phyloP scores from a whole-genome alignment of 2,113 vertebrate genomes.

The Otis tarda region DNA sequence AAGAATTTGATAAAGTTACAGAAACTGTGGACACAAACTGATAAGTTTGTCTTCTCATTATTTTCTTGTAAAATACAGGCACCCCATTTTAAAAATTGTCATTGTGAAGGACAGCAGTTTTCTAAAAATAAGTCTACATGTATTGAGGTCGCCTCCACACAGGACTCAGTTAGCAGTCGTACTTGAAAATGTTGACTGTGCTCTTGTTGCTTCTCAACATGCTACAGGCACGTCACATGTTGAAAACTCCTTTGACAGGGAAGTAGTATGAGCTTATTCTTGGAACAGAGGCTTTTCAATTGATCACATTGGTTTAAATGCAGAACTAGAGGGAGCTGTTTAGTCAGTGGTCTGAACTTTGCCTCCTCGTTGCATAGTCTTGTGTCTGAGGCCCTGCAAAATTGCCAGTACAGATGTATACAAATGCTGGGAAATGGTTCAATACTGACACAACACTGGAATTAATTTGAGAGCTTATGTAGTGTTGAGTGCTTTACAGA shows the following conservation, averaged over 20 bases:
- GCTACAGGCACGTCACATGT: neutral
- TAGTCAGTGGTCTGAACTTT: neutral
- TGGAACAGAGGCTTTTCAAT: neutral
- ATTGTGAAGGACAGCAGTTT: neutral
- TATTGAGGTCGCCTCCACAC: neutral
- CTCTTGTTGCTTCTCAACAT: neutral
- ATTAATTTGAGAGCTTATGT: neutral
- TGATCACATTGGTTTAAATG: neutral
- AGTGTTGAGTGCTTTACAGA: neutral
- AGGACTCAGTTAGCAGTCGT: neutral
- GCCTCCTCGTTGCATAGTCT: neutral
- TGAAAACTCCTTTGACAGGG: constrained; percentile 3
- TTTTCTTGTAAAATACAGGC: neutral
- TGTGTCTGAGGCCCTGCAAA: neutral
- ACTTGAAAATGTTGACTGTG: neutral
- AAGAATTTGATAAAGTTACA: neutral
- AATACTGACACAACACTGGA: neutral
- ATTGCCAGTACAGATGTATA: neutral
- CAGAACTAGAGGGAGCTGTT: constrained; percentile 25
- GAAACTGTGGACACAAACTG: neutral
- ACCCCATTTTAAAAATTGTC: neutral
- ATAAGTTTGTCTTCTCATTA: neutral
- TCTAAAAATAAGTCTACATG: neutral
- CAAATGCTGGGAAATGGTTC: neutral
- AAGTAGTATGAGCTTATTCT: neutral